Conservation (phyloP, 1,140 invertebrate species). For the Cryptotermes secundus region DNA sequence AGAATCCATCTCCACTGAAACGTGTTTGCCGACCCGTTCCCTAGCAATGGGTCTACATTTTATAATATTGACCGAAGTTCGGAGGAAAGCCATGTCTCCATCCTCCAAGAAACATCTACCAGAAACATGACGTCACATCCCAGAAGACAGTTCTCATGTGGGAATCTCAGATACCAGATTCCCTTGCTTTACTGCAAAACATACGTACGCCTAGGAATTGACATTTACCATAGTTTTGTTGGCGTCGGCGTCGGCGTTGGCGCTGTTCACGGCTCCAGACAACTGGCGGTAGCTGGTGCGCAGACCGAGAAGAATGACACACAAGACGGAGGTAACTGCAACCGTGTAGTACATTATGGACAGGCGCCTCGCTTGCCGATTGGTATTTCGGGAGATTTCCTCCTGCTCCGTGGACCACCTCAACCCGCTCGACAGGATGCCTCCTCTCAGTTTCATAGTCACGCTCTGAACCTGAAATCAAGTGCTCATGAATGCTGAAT, state of each 20-base stretch:
- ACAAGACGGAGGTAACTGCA: not conserved
- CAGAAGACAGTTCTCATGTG: too few species aligned
- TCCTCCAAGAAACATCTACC: too few species aligned
- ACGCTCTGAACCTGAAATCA: not conserved
- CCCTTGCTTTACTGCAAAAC: too few species aligned
- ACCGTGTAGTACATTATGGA: not conserved
- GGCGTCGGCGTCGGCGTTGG: not conserved
- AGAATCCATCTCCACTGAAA: too few species aligned
- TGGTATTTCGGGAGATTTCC: not conserved
- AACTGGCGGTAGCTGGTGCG: not conserved
- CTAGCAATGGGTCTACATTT: too few species aligned
- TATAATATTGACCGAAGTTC: too few species aligned
- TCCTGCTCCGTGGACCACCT: not conserved
- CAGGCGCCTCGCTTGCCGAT: not conserved
- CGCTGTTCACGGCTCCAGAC: not conserved
- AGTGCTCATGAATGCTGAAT: not conserved
- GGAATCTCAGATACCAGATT: too few species aligned
- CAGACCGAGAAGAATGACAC: not conserved
- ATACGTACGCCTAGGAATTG: too few species aligned
- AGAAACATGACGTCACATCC: too few species aligned
- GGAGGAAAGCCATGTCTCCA: too few species aligned
- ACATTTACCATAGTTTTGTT: too few species aligned
- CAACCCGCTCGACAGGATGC: not conserved
- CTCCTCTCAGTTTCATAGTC: not conserved
- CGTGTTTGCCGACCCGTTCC: too few species aligned